Conservation (phyloP, 37 sponge, comb jelly and placozoan genomes). For the Haliclona indistincta region DNA sequence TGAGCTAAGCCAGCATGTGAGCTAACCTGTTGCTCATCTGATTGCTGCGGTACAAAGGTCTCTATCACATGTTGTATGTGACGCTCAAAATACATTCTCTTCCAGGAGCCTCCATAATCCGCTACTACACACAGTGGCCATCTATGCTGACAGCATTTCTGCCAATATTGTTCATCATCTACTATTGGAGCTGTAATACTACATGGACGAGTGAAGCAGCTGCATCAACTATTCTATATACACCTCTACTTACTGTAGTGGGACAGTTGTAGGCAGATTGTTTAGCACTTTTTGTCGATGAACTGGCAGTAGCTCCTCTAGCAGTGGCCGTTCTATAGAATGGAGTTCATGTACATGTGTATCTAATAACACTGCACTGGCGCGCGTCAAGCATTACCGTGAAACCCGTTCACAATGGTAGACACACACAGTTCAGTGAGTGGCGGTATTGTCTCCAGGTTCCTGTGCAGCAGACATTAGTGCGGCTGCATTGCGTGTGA, state of each 20-base stretch:
- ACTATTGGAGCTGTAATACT: constrained; percentile 85
- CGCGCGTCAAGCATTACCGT: constrained; percentile 29
- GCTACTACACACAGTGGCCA: constrained; percentile 86
- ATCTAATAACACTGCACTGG: background rate
- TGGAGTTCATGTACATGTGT: background rate
- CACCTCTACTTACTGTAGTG: constrained; percentile 53
- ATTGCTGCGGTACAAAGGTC: constrained; percentile 74
- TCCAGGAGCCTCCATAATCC: constrained; percentile 80
- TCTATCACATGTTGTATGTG: constrained; percentile 81
- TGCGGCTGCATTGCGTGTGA: background rate
- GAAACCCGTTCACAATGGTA: constrained; percentile 80
- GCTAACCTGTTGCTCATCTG: constrained; percentile 50
- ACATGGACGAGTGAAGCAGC: background rate
- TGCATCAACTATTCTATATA: background rate
- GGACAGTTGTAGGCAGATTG: constrained; percentile 62
- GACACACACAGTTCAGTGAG: constrained; percentile 78
- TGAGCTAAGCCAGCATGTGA: background rate
- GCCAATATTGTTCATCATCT: constrained; percentile 88
- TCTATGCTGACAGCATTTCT: constrained; percentile 77
- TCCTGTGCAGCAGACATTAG: constrained; percentile 45
- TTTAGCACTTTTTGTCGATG: constrained; percentile 71
- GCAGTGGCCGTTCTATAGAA: constrained; percentile 67
- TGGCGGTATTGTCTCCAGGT: constrained; percentile 89
- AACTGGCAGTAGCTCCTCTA: constrained; percentile 76
- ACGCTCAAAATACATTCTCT: constrained; percentile 93